Evolutionary conservation across 2,888 invertebrate species (phyloP), one percentile per base, ranked within the genome.

Genomic region (Synergus laeviventris): DNA sequence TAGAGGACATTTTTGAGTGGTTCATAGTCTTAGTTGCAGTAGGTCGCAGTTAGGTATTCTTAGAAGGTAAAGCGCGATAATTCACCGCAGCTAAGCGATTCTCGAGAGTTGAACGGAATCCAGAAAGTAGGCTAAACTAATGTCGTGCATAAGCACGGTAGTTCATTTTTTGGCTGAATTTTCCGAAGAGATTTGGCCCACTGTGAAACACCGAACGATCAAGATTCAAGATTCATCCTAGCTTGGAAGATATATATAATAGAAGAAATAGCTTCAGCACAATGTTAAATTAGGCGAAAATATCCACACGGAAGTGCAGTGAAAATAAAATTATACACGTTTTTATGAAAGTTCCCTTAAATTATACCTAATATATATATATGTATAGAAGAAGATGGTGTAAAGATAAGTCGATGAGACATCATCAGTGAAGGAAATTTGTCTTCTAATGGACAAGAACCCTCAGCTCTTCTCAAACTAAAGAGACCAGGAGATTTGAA

Each of bases 101-200:
- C 75, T 64, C 70, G 74, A 79, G 79, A 83, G 79, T 85, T 84
- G 84, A 84, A 83, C 77, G 77, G 76, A 81, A 77, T 84, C 84
- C 84, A 85, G 83, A 84, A 84, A 81, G 75, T 76, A 56, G 77
- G 74, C 75, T 73, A 82, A 81, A 64, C 39, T 18, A 62, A 38
- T 84, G 79, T 82, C 81, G 78, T 81, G 79, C 36, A 60, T 81
- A 84, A 79, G 82, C 73, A 80, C 83, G 74, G 79, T 78, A 74
- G 81, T 76, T 76, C 80, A 79, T 78, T 77, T 82, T 77, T 84
- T 84, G 84, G 83, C 84, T 79, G 79, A 84, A 84, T 83, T 84
- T 84, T 83, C 21, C 77, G 79, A 83, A 81, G 79, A 83, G 81
- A 84, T 78, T 84, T 84, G 84, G 83, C 75, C 54, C 38, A 66